Evolutionary conservation across 2,113 vertebrate species (phyloP), one percentile per base, ranked within the genome.

Genomic region (Pseudorectes ferrugineus): DNA sequence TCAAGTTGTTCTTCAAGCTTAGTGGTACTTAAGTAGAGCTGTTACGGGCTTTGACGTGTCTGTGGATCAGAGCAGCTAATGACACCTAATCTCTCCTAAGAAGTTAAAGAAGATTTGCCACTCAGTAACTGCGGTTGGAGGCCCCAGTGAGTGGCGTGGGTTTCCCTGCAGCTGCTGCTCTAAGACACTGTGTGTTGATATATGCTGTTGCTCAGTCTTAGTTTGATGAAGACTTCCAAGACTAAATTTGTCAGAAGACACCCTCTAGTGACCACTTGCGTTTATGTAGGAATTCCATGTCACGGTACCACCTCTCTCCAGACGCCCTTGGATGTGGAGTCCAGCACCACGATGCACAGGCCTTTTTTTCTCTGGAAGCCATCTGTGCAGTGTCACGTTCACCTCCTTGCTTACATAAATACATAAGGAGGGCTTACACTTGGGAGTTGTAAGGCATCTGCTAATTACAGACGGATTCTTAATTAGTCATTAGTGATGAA

Each of bases 201-300:
- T 1, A 18, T 1, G 2, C 52, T 29, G 18, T 36, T 67, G 14
- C 23, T 33, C 45, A 14, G 51, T 59, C 42, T 42, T 9, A 10
- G 21, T 8, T 9, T 40, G 22, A 63, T 31, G 43, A 81, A 67
- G 74, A 17, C 22, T 48, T 38, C 4, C 1, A 73, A 59, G 40
- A 55, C 40, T 21, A 17, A 55, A 52, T 94, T 85, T 92, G 81
- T 92, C 62, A 57, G 54, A 94, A 65, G 59, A 77, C 94, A 91
- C 97, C 93, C 89, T 95, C 97, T 96, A 96, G 92, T 92, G 96
- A 94, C 70, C 40, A 29, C 25, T 61, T 88, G 35, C 12, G 48
- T 83, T 83, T 88, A 33, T 43, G 40, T 6, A 71, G 46, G 49
- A 67, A 25, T 48, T 70, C 3, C 0, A 4, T 16, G 31, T 58